Percentiles rank a stretch among this genome's conserved stretches.
phyloP scores from a whole-genome alignment of 2,888 invertebrate species.

The Tridacna gigas region DNA sequence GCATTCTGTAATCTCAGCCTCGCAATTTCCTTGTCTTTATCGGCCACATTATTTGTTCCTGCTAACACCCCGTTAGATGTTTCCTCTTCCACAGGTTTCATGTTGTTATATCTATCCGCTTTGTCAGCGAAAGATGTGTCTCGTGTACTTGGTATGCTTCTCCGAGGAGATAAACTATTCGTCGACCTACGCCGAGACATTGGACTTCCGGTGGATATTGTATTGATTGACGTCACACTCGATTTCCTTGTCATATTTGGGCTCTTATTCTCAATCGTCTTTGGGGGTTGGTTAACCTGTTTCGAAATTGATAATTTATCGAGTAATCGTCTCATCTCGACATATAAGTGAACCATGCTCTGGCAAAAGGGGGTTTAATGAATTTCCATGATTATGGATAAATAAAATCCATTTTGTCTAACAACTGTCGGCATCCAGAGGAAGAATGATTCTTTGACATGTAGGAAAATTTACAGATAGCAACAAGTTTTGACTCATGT shows the following conservation, averaged over 20 bases:
- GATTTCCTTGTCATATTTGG: neutral
- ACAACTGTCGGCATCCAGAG: no score
- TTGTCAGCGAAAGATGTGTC: constrained; percentile 7
- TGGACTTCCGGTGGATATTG: constrained; percentile 4
- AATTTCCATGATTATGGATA: no score
- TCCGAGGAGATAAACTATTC: neutral
- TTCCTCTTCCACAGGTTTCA: constrained; percentile 18
- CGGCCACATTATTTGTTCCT: constrained; percentile 4
- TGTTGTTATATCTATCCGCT: neutral
- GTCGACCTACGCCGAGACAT: neutral
- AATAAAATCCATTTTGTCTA: no score
- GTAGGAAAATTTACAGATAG: no score
- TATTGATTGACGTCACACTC: neutral
- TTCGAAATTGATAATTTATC: neutral
- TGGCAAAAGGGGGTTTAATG: no score
- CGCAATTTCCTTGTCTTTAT: constrained; percentile 59
- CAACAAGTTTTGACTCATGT: no score
- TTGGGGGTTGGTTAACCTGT: neutral
- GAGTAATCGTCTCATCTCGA: neutral
- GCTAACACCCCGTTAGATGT: neutral
- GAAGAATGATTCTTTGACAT: no score
- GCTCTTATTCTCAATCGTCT: neutral
- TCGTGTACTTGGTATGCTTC: constrained; percentile 1
- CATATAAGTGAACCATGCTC: no score
- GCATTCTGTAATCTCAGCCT: constrained; percentile 50